A percentile compares a stretch with the other conserved stretches of the same genome.
Evolutionary conservation across 2,888 invertebrate genomes (phyloP).

Genomic region (Harpalus rufipes): DNA sequence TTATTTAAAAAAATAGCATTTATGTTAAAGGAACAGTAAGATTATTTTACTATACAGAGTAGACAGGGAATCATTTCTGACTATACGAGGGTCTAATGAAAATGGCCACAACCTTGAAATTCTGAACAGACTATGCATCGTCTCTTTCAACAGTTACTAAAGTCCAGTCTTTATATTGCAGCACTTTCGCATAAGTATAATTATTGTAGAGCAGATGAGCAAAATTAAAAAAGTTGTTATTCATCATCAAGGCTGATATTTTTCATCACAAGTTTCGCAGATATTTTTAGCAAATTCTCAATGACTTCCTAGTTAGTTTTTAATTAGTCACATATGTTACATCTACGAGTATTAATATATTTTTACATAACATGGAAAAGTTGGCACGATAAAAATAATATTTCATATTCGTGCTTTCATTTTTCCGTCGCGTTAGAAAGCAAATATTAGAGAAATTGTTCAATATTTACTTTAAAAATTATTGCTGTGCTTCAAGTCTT

Average conservation of each 20-base stretch:
- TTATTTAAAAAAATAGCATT: no score
- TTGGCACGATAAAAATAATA: background rate
- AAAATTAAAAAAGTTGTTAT: background rate
- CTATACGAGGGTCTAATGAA: no score
- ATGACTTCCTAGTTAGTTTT: background rate
- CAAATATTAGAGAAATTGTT: slow-evolving; percentile 55
- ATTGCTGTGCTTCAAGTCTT: slow-evolving; percentile 15
- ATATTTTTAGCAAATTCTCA: background rate
- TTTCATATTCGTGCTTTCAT: background rate
- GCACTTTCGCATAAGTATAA: no score
- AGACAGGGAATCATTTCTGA: no score
- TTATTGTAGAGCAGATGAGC: background rate
- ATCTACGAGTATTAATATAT: background rate
- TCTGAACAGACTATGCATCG: no score
- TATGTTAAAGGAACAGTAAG: no score
- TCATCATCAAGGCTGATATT: background rate
- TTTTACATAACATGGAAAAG: background rate
- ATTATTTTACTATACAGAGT: no score
- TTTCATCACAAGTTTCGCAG: background rate
- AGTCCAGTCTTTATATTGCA: no score
- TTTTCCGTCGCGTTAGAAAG: background rate
- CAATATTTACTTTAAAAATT: slow-evolving; percentile 57
- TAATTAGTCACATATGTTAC: background rate
- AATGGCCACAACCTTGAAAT: no score
- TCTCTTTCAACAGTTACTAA: no score